Evolutionary conservation across 1,140 invertebrate species (phyloP), one percentile per base, ranked within the genome.

Genomic region (Drosophila prosaltans): DNA sequence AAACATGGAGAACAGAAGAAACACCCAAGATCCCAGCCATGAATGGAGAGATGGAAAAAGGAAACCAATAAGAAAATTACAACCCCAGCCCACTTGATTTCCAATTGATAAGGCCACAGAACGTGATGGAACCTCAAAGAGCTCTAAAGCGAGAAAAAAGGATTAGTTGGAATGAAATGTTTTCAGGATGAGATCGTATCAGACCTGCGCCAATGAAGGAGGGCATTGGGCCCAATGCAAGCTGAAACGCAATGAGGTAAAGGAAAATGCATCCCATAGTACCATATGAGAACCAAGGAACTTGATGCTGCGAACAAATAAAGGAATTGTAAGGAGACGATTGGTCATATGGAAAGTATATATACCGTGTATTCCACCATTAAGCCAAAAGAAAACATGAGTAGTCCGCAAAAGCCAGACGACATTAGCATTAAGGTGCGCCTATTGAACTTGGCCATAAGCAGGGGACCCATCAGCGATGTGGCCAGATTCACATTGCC

Each of bases 41-140:
- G 80, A 83, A 72, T 95, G 93, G 69, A 97, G 84, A 1, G 92
- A 91, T 16, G 95, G 96, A 93, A 98, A 97, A 8, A 94, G 93
- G 93, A 97, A 95, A n/a, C 96, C 97, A 36, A 98, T 95, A 2
- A 97, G 88, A 98, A 97, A 92, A 97, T 98, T 45, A 95, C 96
- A 24, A 94, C 94, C 97, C 97, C 98, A 93, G 98, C 75, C 78
- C 28, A 70, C 54, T 16, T 78, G 74, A 43, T 98, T 64, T 95
- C 95, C 79, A 97, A 94, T 64, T 96, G 97, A 95, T 95, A 98
- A 97, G 8, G 96, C 97, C 40, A 94, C 94, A 0, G 97, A 95
- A 58, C 97, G 94, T 0, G 97, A 95, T 3, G 95, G 95, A 60
- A 98, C 96, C 74, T 97, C 95, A 88, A 98, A 98, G 48, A 98